These are phyloP conservation scores for Cydia amplana DNA, from an alignment of 1,140 invertebrate species.

Conservation along the genomic window DNA sequence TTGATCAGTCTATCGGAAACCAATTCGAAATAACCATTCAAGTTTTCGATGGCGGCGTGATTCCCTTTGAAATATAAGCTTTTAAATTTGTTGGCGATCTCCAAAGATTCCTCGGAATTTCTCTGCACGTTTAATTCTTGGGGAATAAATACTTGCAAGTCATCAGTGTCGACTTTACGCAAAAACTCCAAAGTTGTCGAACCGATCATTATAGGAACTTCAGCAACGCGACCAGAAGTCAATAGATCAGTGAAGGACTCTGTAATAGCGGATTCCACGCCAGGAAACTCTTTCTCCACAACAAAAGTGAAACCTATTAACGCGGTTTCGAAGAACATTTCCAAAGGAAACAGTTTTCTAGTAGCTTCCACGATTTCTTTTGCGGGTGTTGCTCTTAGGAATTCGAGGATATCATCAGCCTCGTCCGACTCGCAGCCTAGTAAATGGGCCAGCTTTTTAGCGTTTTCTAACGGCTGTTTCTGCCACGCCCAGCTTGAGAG, in stretches of 20 bases:
- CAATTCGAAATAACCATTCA: constrained; percentile 59
- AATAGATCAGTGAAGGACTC: constrained; percentile 60
- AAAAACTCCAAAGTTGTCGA: constrained; percentile 58
- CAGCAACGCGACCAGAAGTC: constrained; percentile 59
- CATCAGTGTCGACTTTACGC: constrained; percentile 49
- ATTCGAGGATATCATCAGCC: constrained; percentile 61
- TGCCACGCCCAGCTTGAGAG: constrained; percentile 81
- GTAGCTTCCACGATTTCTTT: constrained; percentile 62
- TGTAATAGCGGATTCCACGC: constrained; percentile 61
- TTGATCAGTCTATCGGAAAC: constrained; percentile 64
- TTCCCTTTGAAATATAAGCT: constrained; percentile 64
- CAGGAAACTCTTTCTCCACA: constrained; percentile 69
- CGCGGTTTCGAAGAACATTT: constrained; percentile 39
- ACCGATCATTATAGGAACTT: constrained; percentile 70
- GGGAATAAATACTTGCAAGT: constrained; percentile 67
- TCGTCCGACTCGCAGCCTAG: constrained; percentile 62
- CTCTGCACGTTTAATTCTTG: constrained; percentile 57
- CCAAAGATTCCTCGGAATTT: constrained; percentile 56
- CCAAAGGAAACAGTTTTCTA: constrained; percentile 43
- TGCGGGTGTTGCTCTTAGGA: constrained; percentile 59
- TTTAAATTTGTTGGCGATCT: constrained; percentile 61
- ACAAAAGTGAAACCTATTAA: constrained; percentile 52
- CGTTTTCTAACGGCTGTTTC: constrained; percentile 63
- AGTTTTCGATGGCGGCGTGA: constrained; percentile 47
- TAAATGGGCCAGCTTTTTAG: constrained; percentile 54